phyloP scores from a whole-genome alignment of 2,113 vertebrate species.

The Ranitomeya imitator region DNA sequence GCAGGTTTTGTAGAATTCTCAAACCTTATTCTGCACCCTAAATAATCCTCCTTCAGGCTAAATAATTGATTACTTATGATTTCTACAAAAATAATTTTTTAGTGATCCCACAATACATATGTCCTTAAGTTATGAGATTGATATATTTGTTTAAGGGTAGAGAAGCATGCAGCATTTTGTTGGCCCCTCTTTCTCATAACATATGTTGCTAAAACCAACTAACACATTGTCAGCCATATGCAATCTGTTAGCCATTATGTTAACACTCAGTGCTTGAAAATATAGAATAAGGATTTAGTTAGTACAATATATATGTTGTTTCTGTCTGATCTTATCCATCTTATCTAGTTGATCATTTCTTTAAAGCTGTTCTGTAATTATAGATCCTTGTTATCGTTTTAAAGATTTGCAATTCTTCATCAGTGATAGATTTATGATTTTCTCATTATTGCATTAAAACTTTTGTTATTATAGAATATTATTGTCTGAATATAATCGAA shows the following conservation, averaged over 20 bases:
- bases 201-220: constrained; percentile 36
- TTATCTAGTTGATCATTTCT: not conserved
- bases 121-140: not conserved
- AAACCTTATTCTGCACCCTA: too few species aligned
- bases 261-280: not conserved
- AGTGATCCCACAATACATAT: not conserved
- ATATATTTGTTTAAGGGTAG: constrained; percentile 21
- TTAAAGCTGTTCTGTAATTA: not conserved
- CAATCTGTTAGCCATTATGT: constrained; percentile 29
- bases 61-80: not conserved
- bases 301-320: not conserved
- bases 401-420: not conserved
- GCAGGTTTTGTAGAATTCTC: too few species aligned
- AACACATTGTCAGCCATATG: constrained; percentile 46
- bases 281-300: not conserved
- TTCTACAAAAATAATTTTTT: not conserved
- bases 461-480: too few species aligned
- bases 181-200: constrained; percentile 14
- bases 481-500: too few species aligned
- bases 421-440: not conserved
- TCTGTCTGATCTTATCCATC: not conserved
- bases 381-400: not conserved
- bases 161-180: constrained; percentile 14
- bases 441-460: too few species aligned
- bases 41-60: not conserved